Evolutionary conservation across 2,888 invertebrate species (phyloP).

Genomic region (Parnassius smintheus): DNA sequence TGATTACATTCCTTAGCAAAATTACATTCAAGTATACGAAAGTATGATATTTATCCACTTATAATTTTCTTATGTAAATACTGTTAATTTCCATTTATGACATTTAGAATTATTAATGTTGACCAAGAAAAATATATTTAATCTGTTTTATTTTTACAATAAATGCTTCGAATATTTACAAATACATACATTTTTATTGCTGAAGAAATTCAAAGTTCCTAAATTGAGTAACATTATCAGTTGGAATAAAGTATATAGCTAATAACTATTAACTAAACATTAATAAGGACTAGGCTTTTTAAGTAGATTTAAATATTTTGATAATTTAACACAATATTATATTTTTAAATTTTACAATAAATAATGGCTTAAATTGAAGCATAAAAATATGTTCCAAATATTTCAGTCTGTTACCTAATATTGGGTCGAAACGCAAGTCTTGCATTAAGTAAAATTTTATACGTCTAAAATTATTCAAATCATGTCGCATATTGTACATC

Average conservation of each 20-base stretch:
- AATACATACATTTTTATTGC: constrained; percentile 75
- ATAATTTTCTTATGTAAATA: constrained; percentile 34
- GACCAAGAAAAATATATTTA: constrained; percentile 76
- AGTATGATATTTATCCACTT: constrained; percentile 29
- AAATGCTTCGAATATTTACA: constrained; percentile 73
- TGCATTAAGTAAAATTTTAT: constrained; percentile 11
- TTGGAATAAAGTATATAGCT: constrained; percentile 61
- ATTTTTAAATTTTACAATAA: background rate
- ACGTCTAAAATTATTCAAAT: constrained; percentile 28
- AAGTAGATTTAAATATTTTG: constrained; percentile 66
- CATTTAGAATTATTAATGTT: constrained; percentile 58
- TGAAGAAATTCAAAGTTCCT: constrained; percentile 71
- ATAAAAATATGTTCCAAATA: background rate
- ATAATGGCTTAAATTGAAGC: background rate
- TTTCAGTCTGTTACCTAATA: constrained; percentile 6
- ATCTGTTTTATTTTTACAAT: constrained; percentile 72
- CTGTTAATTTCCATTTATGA: constrained; percentile 44
- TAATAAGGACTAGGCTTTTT: constrained; percentile 76
- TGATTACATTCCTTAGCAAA: constrained; percentile 23
- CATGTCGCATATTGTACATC: constrained; percentile 22
- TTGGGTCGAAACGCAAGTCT: constrained; percentile 3
- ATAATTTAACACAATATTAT: constrained; percentile 45
- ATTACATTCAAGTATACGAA: constrained; percentile 31
- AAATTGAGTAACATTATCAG: constrained; percentile 55
- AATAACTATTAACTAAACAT: constrained; percentile 67